Base-by-base conservation (phyloP, 2,113 vertebrate genomes). In the Probosciger aterrimus region DNA sequence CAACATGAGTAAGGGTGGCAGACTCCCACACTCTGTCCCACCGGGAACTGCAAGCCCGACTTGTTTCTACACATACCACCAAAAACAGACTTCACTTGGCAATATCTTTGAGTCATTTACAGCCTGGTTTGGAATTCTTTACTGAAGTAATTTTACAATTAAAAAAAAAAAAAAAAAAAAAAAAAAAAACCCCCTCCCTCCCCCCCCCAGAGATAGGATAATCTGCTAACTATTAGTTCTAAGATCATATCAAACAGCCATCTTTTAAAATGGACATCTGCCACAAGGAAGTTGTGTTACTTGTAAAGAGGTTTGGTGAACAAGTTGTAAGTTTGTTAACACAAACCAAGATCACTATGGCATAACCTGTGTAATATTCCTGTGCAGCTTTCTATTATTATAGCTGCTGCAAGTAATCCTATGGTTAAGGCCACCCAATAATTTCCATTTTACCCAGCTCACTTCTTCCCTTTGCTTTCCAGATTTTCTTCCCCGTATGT, bases 31-130 rank as follows among this genome's bases (percentile, higher is more conserved):
- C 88, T 88, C 80, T 95, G 92, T 94, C 95, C 96, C 95, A 97
- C 95, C 95, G 95, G 95, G 93, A 96, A 96, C 85, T 93, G 93
- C 76, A 95, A 94, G 88, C 85, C 93, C 30, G 47, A 93, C 92
- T 95, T 97, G 92, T 95, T 96, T 96, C 96, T 97, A 93, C 93
- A 96, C 93, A 95, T 71, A 86, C 82, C 93, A 96, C 92, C 96
- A 86, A 96, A 96, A 95, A 88, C 95, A 96, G 92, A 95, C 88
- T 95, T 95, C 77, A 37, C 79, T 94, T 92, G 90, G 95, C 88
- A 94, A 41, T 88, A 55, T 86, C 80, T 95, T 91, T 93, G 88
- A 96, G 90, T 96, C 93, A 96, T 81, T 95, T 96, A 91, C 92
- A 94, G 93, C 86, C 92, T 83, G 82, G 73, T 88, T 95, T 92